Evolutionary conservation across 2,797 vertebrate genomes (phyloP).

Genomic region (Mus caroli): DNA sequence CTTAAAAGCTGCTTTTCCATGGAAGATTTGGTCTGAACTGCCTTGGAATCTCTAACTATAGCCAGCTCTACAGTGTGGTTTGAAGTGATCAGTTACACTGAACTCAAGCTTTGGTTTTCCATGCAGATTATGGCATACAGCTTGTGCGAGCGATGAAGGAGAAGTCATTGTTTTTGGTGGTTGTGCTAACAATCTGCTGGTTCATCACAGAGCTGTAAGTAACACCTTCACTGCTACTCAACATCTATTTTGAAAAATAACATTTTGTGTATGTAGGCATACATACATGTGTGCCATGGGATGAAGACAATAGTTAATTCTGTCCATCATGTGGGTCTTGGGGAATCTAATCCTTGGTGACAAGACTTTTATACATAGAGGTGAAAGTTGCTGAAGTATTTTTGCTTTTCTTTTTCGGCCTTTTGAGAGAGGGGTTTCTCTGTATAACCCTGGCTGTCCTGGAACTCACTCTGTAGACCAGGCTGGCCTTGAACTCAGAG

Average conservation of each 20-base stretch:
- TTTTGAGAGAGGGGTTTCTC: background rate
- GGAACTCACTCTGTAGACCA: background rate
- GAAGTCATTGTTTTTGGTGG: constrained; percentile 98
- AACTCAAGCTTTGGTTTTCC: constrained; percentile 55
- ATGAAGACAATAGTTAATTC: background rate
- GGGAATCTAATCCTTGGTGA: background rate
- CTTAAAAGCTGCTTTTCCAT: background rate
- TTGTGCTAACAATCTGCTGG: constrained; percentile 97
- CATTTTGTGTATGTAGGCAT: background rate
- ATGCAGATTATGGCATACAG: constrained; percentile 96
- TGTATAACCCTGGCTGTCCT: background rate
- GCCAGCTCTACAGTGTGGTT: background rate
- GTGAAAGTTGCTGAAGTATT: background rate
- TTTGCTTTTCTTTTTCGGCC: background rate
- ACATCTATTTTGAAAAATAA: background rate
- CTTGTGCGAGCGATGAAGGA: constrained; percentile 95
- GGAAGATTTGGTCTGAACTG: background rate
- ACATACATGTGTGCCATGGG: background rate
- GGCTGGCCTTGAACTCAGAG: background rate
- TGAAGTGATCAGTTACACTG: background rate
- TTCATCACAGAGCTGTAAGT: constrained; percentile 96
- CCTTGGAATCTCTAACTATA: background rate
- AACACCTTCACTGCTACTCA: background rate
- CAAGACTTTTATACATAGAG: background rate
- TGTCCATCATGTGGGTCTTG: background rate